Evolutionary conservation across 2,797 vertebrate genomes (phyloP), one percentile per base, ranked within the genome.

Genomic region (Apogon hyalosoma): DNA sequence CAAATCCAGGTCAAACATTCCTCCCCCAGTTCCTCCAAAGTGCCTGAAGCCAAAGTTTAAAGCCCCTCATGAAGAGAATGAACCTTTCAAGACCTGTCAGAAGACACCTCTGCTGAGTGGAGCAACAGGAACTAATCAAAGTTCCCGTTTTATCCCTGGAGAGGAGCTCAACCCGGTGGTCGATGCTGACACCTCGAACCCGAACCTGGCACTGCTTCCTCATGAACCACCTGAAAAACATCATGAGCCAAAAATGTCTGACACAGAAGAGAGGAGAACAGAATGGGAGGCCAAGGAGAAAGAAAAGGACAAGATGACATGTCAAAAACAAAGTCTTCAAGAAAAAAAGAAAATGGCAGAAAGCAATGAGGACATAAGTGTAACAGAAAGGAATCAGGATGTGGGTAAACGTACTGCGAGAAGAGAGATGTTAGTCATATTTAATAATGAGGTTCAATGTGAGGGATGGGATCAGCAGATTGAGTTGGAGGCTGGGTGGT

Each of bases 1-100:
- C 21, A 24, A 2, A 24, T 24, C 21, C 21, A 24, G 21, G 21
- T 24, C 4, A 4, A 4, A 24, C 21, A 24, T 12, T 49, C 41
- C 64, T 45, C 66, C 42, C 7, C 56, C 31, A 5, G 11, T 61
- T 14, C 41, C 48, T 15, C 69, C 48, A 15, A 60, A 48, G 36
- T 39, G 18, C 18, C 18, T 21, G 19, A 24, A 24, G 21, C 21
- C 21, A 24, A 24, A 24, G 21, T 24, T 24, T 24, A 24, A 24
- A 24, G 21, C 21, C 4, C 4, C 4, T 24, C 21, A 24, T 24
- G 47, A 40, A 31, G 36, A 10, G n/a, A 13, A 19, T 28, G 14
- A 33, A 24, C 10, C 16, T 15, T 42, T 16, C 39, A 43, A 12
- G 15, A 28, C 28, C 18, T 18, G 31, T 16, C 16, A 18, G 10